Conservation (phyloP, 2,888 invertebrate species). For the Melanostoma scalare region DNA sequence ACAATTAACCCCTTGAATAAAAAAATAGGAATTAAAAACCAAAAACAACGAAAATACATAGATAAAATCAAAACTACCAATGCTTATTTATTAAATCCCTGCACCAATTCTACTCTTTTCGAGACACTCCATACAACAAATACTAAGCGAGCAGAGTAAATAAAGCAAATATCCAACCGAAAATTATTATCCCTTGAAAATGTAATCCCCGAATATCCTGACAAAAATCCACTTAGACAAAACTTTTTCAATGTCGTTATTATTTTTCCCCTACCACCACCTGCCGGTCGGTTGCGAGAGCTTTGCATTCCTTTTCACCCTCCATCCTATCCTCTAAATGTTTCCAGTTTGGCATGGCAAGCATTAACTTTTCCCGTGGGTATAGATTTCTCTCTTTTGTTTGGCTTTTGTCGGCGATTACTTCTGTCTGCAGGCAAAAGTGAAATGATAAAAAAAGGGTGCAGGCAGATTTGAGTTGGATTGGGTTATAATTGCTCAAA, state of each 20-base stretch:
- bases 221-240: conserved; percentile 58
- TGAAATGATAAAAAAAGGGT: background rate
- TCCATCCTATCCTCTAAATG: background rate
- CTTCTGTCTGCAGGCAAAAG: conserved; percentile 26
- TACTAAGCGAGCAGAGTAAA: conserved; percentile 21
- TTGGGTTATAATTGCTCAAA: background rate
- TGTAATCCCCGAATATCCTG: conserved; percentile 50
- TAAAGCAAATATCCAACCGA: conserved; percentile 15
- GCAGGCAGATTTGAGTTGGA: background rate
- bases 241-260: conserved; percentile 63
- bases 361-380: conserved; percentile 53
- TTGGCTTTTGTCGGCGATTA: conserved; percentile 58
- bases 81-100: too few relatives aligned
- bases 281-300: background rate
- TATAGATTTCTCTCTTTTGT: conserved; percentile 45
- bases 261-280: conserved; percentile 10
- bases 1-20: too few relatives aligned
- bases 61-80: too few relatives aligned
- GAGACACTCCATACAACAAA: background rate
- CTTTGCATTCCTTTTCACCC: background rate
- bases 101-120: background rate
- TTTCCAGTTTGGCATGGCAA: conserved; percentile 33
- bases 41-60: too few relatives aligned
- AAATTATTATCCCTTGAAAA: conserved; percentile 41
- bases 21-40: too few relatives aligned